Percentiles rank a stretch among this genome's conserved stretches.
phyloP scores from a whole-genome alignment of 2,888 invertebrate genomes.

The Eurytoma adleriae region DNA sequence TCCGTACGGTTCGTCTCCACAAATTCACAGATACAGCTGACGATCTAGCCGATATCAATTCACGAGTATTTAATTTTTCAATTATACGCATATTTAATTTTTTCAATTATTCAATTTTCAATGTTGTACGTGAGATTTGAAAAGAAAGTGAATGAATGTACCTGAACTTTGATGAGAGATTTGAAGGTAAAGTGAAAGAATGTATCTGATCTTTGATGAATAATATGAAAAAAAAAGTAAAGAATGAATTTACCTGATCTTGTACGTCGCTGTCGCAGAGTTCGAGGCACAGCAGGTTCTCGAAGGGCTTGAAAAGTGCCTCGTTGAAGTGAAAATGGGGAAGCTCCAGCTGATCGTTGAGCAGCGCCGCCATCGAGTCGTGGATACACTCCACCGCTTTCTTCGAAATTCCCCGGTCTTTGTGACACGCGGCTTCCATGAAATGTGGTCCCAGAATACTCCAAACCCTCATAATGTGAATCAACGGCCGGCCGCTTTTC shows the following conservation, averaged over 20 bases:
- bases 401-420: constrained; percentile 91
- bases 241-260: constrained; percentile 73
- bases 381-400: constrained; percentile 95
- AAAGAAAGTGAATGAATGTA: too few species aligned
- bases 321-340: constrained; percentile 98
- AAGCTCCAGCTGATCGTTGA: constrained; percentile 91
- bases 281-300: constrained; percentile 94
- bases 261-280: constrained; percentile 95
- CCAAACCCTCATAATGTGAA: constrained; percentile 95
- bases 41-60: constrained; percentile 81
- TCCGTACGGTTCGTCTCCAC: constrained; percentile 96
- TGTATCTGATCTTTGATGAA: background rate
- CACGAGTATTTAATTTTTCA: too few species aligned
- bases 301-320: constrained; percentile 95
- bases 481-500: constrained; percentile 89
- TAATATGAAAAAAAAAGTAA: constrained; percentile 25
- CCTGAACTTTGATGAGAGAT: too few species aligned
- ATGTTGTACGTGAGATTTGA: too few species aligned
- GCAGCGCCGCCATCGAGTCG: constrained; percentile 90
- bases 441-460: constrained; percentile 94
- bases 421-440: constrained; percentile 96
- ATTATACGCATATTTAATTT: too few species aligned
- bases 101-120: too few species aligned
- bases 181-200: too few species aligned
- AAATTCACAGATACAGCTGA: constrained; percentile 96